phyloP scores from a whole-genome alignment of 1,140 invertebrate species.

The Tetraneura akinire region DNA sequence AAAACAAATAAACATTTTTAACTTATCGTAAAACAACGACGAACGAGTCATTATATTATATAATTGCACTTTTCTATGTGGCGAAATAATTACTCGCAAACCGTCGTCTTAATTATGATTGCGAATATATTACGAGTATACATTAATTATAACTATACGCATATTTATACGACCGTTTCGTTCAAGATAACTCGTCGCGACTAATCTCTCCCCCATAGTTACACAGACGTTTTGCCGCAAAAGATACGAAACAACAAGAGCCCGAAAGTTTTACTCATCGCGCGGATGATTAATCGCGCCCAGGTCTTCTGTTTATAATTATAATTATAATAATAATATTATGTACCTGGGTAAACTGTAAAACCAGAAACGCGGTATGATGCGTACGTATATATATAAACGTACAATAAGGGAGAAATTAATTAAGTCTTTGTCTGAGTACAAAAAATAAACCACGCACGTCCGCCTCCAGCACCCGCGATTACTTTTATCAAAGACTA shows the following conservation, averaged over 20 bases:
- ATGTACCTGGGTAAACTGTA: slow-evolving; percentile 20
- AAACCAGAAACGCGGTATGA: slow-evolving; percentile 2
- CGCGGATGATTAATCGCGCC: slow-evolving; percentile 38
- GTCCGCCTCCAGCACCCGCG: neutral
- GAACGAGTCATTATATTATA: too few relatives aligned
- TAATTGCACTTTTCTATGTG: too few relatives aligned
- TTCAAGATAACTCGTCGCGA: too few relatives aligned
- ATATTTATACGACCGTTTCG: too few relatives aligned
- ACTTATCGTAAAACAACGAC: too few relatives aligned
- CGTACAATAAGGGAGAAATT: neutral
- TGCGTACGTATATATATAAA: neutral
- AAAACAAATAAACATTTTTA: too few relatives aligned
- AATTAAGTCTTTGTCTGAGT: slow-evolving; percentile 49
- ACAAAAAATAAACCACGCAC: slow-evolving; percentile 15
- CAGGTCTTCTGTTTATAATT: neutral
- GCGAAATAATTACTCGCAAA: too few relatives aligned
- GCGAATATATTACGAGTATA: too few relatives aligned
- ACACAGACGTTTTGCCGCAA: neutral
- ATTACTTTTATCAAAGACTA: slow-evolving; percentile 1
- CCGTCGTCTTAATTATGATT: too few relatives aligned
- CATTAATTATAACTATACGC: too few relatives aligned
- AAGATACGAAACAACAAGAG: neutral
- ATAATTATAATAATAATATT: too few relatives aligned
- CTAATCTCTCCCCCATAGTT: too few relatives aligned
- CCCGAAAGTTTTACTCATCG: slow-evolving; percentile 16